These are phyloP conservation scores for Nymphalis polychloros DNA, from an alignment of 2,888 invertebrate species.

Conservation along the genomic window DNA sequence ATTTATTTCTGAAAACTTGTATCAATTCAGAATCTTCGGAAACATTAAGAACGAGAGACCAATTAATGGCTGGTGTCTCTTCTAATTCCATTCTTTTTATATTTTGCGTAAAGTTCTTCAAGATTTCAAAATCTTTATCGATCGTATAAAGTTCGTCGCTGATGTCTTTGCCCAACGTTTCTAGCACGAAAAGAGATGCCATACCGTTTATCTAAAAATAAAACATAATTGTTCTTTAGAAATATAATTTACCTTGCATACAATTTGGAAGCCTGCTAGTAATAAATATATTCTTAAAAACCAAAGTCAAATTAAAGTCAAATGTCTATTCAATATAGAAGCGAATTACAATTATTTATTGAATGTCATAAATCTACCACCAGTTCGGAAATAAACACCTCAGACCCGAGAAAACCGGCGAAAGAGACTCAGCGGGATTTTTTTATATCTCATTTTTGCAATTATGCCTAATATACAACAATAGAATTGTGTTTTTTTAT, in stretches of 20 bases:
- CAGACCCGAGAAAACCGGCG: too few species aligned
- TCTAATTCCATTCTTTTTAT: constrained; percentile 49
- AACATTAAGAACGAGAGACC: constrained; percentile 55
- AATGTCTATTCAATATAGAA: too few species aligned
- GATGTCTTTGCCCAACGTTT: constrained; percentile 71
- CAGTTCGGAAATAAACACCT: too few species aligned
- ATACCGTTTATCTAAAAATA: constrained; percentile 69
- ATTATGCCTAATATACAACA: too few species aligned
- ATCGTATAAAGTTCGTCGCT: constrained; percentile 62
- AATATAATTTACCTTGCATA: background rate
- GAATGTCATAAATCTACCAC: too few species aligned
- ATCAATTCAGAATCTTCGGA: constrained; percentile 56
- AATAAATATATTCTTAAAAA: too few species aligned
- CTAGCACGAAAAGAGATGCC: constrained; percentile 70
- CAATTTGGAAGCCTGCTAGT: too few species aligned
- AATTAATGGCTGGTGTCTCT: constrained; percentile 46
- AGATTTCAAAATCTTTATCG: constrained; percentile 60
- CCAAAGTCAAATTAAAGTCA: too few species aligned
- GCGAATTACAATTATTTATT: too few species aligned
- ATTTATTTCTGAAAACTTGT: constrained; percentile 52
- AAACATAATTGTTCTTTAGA: background rate
- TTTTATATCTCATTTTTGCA: too few species aligned
- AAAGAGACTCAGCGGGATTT: too few species aligned
- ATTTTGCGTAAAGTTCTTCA: constrained; percentile 59
- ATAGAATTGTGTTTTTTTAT: too few species aligned